Percentiles rank a stretch among this genome's conserved stretches.
phyloP scores from a whole-genome alignment of 2,113 vertebrate species.

The Myiozetetes cayanensis region DNA sequence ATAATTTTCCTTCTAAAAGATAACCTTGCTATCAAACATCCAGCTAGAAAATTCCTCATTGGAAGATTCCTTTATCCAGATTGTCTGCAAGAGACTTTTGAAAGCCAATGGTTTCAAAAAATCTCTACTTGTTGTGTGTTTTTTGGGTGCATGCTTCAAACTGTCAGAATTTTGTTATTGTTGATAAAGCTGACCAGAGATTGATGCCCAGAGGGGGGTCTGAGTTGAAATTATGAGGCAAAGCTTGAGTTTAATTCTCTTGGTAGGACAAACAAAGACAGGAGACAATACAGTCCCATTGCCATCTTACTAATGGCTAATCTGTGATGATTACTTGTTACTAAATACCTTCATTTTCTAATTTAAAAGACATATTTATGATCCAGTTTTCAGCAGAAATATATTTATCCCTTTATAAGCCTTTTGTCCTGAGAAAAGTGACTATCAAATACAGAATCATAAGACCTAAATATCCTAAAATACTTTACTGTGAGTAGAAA shows the following conservation, averaged over 20 bases:
- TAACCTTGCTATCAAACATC: slow-evolving; percentile 45
- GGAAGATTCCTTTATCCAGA: slow-evolving; percentile 69
- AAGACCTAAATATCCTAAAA: background rate
- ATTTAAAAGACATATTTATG: background rate
- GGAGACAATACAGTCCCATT: background rate
- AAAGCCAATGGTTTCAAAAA: slow-evolving; percentile 72
- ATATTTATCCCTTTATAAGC: background rate
- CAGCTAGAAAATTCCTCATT: slow-evolving; percentile 38
- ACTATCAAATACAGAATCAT: background rate
- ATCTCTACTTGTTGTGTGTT: slow-evolving; percentile 18
- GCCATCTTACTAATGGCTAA: background rate
- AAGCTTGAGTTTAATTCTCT: slow-evolving; percentile 67
- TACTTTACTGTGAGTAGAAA: background rate
- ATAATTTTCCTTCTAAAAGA: slow-evolving; percentile 57
- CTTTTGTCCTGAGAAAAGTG: background rate
- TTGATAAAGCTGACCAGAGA: slow-evolving; percentile 67
- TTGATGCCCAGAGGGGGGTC: slow-evolving; percentile 60
- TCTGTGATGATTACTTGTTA: background rate
- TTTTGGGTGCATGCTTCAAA: slow-evolving; percentile 70
- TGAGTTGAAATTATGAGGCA: slow-evolving; percentile 67
- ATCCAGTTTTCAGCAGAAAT: background rate
- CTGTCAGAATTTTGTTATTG: slow-evolving; percentile 71
- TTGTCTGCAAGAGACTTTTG: slow-evolving; percentile 65
- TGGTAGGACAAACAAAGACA: background rate
- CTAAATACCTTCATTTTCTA: background rate